Evolutionary conservation across 2,113 vertebrate species (phyloP).

Genomic region (Piaya cayana): DNA sequence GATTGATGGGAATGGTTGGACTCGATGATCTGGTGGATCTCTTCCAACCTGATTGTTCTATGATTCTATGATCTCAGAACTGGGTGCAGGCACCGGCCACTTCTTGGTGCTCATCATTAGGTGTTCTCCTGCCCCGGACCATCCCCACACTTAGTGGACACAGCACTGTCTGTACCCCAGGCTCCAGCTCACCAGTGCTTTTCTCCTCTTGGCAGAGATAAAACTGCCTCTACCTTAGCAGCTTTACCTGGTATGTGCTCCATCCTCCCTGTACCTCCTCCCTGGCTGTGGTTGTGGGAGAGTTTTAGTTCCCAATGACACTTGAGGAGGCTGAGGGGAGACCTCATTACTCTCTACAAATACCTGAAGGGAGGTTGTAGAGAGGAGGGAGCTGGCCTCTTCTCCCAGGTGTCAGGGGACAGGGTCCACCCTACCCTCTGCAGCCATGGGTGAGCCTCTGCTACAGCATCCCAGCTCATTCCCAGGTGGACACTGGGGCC

Average conservation of each 20-base stretch:
- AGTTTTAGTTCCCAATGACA: accelerated
- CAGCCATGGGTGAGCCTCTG: not conserved
- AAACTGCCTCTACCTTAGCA: not conserved
- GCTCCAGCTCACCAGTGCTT: accelerated
- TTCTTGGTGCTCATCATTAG: not conserved
- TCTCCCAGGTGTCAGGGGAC: not conserved
- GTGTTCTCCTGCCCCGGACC: not conserved
- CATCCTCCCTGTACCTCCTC: not conserved
- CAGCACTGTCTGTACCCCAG: not conserved
- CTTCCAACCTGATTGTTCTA: too few relatives aligned
- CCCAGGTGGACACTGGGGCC: accelerated
- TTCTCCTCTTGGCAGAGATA: not conserved
- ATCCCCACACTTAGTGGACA: not conserved
- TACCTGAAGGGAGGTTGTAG: too few relatives aligned
- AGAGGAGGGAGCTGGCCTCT: too few relatives aligned
- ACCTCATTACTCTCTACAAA: too few relatives aligned
- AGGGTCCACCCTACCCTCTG: not conserved
- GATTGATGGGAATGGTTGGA: too few relatives aligned
- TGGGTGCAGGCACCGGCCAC: accelerated
- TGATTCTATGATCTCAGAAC: too few relatives aligned
- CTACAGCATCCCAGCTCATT: accelerated
- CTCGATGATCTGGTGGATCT: too few relatives aligned
- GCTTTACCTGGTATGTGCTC: accelerated
- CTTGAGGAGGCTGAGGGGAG: too few relatives aligned
- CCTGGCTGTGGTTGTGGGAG: not conserved